Evolutionary conservation across 1,140 invertebrate genomes (phyloP).

Genomic region (Lasioglossum albipes): DNA sequence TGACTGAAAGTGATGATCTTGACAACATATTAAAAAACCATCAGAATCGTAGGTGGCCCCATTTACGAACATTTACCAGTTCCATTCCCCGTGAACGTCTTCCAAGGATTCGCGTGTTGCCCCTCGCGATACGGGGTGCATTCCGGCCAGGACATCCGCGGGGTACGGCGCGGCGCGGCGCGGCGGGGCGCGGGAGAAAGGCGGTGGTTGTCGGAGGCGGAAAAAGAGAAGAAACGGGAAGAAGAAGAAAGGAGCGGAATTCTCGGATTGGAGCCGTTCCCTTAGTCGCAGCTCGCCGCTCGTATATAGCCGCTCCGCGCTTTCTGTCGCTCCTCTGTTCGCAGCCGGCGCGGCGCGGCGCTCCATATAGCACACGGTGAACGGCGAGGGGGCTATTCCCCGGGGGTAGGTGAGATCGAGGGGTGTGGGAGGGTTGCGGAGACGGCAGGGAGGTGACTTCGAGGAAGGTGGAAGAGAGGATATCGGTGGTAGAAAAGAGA

Average conservation of each 20-base stretch:
- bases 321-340: conserved; percentile 55
- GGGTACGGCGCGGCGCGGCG: neutral
- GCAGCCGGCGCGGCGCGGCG: conserved; percentile 39
- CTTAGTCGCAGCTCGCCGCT: conserved; percentile 35
- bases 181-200: neutral
- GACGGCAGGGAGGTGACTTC: conserved; percentile 59
- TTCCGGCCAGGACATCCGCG: neutral
- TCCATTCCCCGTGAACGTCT: neutral
- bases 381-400: conserved; percentile 71
- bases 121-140: neutral
- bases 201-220: neutral
- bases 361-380: conserved; percentile 47
- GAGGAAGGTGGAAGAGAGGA: conserved; percentile 51
- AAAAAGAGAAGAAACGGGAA: conserved; percentile 18
- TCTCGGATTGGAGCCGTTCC: conserved; percentile 43
- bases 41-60: too few relatives aligned
- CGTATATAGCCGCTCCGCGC: conserved; percentile 41
- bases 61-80: too few relatives aligned
- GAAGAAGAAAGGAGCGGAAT: conserved; percentile 35
- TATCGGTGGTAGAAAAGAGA: neutral
- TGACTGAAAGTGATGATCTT: too few relatives aligned
- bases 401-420: conserved; percentile 71
- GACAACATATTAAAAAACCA: too few relatives aligned
- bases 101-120: conserved; percentile 27
- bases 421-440: conserved; percentile 63